Evolutionary conservation across 2,113 vertebrate species (phyloP), one percentile per base, ranked within the genome.

Genomic region (Mastomys natalensis): DNA sequence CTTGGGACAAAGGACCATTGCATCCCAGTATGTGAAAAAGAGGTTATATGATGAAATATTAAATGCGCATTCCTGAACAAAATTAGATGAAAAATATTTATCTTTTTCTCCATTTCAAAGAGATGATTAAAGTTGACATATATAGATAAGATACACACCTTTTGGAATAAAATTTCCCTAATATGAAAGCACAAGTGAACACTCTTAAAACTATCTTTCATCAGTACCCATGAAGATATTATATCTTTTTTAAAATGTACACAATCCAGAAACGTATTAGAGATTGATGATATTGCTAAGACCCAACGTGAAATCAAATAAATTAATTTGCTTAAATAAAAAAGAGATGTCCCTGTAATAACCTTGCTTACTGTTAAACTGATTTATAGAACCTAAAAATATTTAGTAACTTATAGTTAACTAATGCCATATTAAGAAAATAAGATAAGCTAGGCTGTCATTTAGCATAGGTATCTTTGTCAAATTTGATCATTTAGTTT

Each of bases 301-400:
- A 17, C 8, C 55, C 7, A 72, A 88, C 55, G 19, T 88, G 13
- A 72, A 87, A 40, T 29, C 3, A 51, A 53, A 84, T 45, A 51
- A 82, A 73, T 29, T 73, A 31, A 58, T 72, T 26, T 53, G 11
- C 40, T 60, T 40, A 34, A 31, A 62, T 43, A 43, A 55, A 24
- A 11, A 8, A 12, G 0, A 68, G 5, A 77, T 1, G 7, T 70
- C 6, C 1, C 3, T 62, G 31, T 53, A 1, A 51, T 24, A 58
- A 24, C 7, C 11, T 73, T 12, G 34, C 13, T 87, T 62, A 72
- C 3, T 53, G 11, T 22, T 60, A 43, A 55, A 80, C 17, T 73
- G 12, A 5, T 43, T 40, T 85, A 17, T 2, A 53, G 15, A 93
- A 78, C 2, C 4, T 64, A 16, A 29, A 70, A 53, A 0, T 6